phyloP scores from a whole-genome alignment of 2,113 vertebrate species.

The Macrotus californicus region DNA sequence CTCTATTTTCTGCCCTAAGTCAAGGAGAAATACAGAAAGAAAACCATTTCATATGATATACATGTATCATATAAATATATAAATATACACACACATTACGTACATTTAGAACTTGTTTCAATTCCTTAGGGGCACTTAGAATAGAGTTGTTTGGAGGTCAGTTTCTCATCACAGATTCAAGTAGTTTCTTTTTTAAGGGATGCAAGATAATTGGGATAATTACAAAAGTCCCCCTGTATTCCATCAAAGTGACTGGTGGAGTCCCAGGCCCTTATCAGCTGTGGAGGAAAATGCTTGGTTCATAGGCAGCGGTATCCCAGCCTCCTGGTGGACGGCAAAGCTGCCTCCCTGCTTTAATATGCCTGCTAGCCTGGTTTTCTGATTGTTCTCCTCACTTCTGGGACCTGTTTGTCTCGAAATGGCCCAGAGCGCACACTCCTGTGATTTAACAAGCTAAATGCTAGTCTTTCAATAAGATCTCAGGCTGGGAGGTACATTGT shows the following conservation, averaged over 20 bases:
- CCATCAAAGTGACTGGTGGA: slow-evolving; percentile 55
- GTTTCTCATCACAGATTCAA: slow-evolving; percentile 41
- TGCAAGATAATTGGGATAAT: slow-evolving; percentile 45
- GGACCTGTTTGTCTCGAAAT: neutral
- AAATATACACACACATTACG: no score
- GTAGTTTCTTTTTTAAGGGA: slow-evolving; percentile 69
- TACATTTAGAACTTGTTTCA: neutral
- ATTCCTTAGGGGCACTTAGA: neutral
- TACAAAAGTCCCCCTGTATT: slow-evolving; percentile 42
- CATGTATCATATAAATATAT: no score
- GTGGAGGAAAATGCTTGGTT: neutral
- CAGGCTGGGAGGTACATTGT: neutral
- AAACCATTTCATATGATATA: neutral
- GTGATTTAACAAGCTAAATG: neutral
- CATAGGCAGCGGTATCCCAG: neutral
- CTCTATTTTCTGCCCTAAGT: neutral
- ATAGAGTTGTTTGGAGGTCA: slow-evolving; percentile 15
- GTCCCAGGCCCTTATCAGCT: slow-evolving; percentile 32
- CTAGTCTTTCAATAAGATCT: neutral
- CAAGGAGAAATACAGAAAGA: neutral
- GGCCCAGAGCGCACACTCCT: neutral
- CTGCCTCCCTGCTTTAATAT: neutral
- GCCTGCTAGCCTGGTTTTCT: neutral
- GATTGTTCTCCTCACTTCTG: neutral
- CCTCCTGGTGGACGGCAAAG: neutral